These are phyloP conservation scores for Drosophila austrosaltans DNA, from an alignment of 2,888 invertebrate species.

Conservation along the genomic window DNA sequence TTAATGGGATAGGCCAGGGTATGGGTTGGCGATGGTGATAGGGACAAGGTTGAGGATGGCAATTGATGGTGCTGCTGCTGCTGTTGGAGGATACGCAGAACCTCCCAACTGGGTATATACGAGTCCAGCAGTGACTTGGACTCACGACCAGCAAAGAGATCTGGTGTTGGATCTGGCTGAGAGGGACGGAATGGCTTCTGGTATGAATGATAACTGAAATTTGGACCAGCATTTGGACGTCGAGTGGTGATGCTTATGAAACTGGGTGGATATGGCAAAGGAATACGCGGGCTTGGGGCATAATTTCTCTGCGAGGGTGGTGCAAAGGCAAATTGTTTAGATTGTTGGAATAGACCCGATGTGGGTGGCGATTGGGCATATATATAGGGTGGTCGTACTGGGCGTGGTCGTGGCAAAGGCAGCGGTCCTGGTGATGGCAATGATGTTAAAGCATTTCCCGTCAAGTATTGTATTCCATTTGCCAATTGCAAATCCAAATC, in stretches of 20 bases:
- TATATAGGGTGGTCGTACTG: slow-evolving; percentile 48
- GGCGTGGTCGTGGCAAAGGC: slow-evolving; percentile 31
- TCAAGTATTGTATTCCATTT: slow-evolving; percentile 62
- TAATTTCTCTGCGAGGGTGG: slow-evolving; percentile 67
- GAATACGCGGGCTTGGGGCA: slow-evolving; percentile 52
- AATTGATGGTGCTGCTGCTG: slow-evolving; percentile 71
- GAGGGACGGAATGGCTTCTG: slow-evolving; percentile 62
- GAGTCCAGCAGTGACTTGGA: slow-evolving; percentile 86
- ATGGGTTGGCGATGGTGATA: slow-evolving; percentile 47
- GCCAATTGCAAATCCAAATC: slow-evolving; percentile 59
- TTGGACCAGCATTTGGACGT: slow-evolving; percentile 34
- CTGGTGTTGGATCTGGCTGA: slow-evolving; percentile 67
- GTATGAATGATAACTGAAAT: slow-evolving; percentile 23
- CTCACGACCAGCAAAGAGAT: slow-evolving; percentile 76
- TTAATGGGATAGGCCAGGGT: slow-evolving; percentile 61
- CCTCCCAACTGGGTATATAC: slow-evolving; percentile 86
- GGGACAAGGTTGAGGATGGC: slow-evolving; percentile 25
- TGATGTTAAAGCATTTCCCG: slow-evolving; percentile 47
- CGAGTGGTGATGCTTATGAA: slow-evolving; percentile 79
- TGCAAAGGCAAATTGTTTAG: slow-evolving; percentile 80
- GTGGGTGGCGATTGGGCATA: slow-evolving; percentile 43
- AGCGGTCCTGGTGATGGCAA: slow-evolving; percentile 40
- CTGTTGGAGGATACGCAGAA: slow-evolving; percentile 74
- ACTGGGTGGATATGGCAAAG: slow-evolving; percentile 81
- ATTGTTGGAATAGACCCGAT: slow-evolving; percentile 54